Evolutionary conservation across 2,113 vertebrate species (phyloP).

Genomic region (Podiceps cristatus): DNA sequence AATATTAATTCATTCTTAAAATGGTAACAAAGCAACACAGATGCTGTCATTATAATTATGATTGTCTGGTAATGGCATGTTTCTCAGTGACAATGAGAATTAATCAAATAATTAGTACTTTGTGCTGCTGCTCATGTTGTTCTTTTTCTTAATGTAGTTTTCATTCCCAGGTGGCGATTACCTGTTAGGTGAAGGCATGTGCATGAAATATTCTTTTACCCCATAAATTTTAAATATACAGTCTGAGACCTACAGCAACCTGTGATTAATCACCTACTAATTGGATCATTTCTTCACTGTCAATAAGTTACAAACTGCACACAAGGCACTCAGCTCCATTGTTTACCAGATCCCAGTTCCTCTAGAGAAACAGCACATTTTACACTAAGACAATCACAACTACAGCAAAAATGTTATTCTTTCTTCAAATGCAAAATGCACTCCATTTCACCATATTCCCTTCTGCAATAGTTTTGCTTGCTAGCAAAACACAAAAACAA

Average conservation of each 20-base stretch:
- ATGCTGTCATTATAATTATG: conserved; percentile 43
- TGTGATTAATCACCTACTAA: conserved; percentile 67
- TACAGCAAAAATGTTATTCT: background rate
- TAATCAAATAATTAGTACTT: conserved; percentile 62
- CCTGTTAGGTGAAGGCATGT: conserved; percentile 5
- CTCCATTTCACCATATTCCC: background rate
- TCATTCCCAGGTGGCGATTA: conserved; percentile 21
- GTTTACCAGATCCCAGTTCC: conserved; percentile 15
- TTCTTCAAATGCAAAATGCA: conserved; percentile 22
- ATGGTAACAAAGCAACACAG: background rate
- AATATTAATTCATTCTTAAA: conserved; percentile 57
- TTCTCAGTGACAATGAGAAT: conserved; percentile 61
- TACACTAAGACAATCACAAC: background rate
- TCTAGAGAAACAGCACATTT: conserved; percentile 30
- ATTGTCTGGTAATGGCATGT: conserved; percentile 9
- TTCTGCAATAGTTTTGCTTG: background rate
- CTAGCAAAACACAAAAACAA: background rate
- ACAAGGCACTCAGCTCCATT: background rate
- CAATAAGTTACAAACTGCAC: conserved; percentile 30
- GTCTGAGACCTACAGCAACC: conserved; percentile 17
- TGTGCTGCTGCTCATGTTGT: background rate
- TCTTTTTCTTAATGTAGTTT: background rate
- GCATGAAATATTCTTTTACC: conserved; percentile 37
- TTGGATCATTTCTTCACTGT: conserved; percentile 52
- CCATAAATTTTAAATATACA: background rate